These are phyloP conservation scores for Mystacides longicornis DNA, from an alignment of 2,888 invertebrate species.

Conservation along the genomic window DNA sequence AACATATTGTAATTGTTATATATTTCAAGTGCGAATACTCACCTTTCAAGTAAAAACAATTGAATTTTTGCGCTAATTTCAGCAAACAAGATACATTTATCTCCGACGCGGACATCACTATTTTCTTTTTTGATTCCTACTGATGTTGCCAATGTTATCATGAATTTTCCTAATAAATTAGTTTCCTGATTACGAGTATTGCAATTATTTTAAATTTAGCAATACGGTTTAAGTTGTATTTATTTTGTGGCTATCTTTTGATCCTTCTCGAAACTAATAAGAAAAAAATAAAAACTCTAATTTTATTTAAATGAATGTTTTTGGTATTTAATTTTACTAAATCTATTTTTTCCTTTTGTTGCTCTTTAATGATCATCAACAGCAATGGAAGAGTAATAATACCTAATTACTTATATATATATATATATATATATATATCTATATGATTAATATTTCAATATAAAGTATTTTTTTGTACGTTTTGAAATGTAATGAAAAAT, in stretches of 20 bases:
- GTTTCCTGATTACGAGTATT: no score
- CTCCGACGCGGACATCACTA: constrained; percentile 20
- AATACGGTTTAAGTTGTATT: not conserved
- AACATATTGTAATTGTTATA: constrained; percentile 15
- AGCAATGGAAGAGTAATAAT: no score
- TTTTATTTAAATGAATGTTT: no score
- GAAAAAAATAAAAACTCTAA: no score
- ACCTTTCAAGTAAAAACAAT: constrained; percentile 86
- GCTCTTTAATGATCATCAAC: no score
- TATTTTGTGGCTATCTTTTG: not conserved
- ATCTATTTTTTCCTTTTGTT: no score
- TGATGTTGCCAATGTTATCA: constrained; percentile 6
- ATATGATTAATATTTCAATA: no score
- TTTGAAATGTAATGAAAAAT: no score
- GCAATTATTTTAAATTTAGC: not conserved
- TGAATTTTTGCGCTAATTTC: constrained; percentile 79
- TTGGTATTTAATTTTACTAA: no score
- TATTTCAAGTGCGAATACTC: constrained; percentile 31
- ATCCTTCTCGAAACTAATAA: not conserved
- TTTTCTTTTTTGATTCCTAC: constrained; percentile 16
- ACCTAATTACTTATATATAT: no score
- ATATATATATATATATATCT: no score
- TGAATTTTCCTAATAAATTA: not conserved
- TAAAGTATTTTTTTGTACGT: no score
- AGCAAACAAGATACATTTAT: constrained; percentile 59